Conservation (phyloP, 2,113 vertebrate species). For the Phrynosoma platyrhinos region DNA sequence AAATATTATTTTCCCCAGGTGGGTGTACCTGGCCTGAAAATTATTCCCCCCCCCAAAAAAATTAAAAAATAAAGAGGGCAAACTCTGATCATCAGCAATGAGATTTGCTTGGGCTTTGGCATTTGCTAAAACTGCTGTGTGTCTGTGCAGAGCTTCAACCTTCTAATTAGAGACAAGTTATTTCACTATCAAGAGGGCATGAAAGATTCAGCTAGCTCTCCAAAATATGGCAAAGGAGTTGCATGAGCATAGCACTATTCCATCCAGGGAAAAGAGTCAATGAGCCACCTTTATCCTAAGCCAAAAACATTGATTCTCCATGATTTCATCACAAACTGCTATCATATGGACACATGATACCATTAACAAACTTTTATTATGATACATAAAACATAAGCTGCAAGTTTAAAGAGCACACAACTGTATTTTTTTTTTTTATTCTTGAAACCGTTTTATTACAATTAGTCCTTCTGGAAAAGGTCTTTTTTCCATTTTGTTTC, state of each 20-base stretch:
- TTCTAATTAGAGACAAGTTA: neutral
- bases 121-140: neutral
- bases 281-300: neutral
- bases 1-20: no score
- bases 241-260: neutral
- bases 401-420: neutral
- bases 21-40: no score
- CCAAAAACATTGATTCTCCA: neutral
- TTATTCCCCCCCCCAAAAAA: neutral
- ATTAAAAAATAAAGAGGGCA: neutral
- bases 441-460: conserved; percentile 10
- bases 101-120: neutral
- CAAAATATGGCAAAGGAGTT: neutral
- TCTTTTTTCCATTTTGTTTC: conserved; percentile 3
- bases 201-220: neutral
- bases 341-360: neutral
- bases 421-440: neutral
- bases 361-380: neutral
- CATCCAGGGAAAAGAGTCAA: neutral
- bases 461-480: neutral
- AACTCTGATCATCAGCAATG: neutral
- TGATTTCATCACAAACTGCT: neutral
- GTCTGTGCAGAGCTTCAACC: neutral
- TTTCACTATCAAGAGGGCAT: neutral
- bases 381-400: neutral